A percentile compares a stretch with the other conserved stretches of the same genome.
phyloP scores from a whole-genome alignment of 2,113 vertebrate species.

The Chaetura pelagica region DNA sequence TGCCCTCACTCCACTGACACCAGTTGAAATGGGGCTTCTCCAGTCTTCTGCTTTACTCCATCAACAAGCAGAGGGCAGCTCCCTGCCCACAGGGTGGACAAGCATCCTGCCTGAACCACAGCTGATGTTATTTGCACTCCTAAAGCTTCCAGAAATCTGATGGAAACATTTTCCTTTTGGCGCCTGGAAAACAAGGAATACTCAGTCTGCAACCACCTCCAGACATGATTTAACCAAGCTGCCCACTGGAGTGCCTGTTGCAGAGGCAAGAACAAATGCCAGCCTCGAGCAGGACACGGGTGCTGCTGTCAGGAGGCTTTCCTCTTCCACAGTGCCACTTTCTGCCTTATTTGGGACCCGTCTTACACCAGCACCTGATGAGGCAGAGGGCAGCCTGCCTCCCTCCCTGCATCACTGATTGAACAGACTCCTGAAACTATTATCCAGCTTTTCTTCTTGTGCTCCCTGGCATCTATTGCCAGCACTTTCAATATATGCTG shows the following conservation, averaged over 20 bases:
- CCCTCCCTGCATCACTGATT: neutral
- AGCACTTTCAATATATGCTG: neutral
- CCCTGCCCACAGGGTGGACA: accelerated
- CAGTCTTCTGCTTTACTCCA: neutral
- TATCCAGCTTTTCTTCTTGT: neutral
- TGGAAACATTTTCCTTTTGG: accelerated
- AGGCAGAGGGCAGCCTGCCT: neutral
- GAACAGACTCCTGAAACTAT: neutral
- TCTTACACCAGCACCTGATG: no score
- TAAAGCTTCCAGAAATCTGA: neutral
- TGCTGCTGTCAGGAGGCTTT: accelerated
- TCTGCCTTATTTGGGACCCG: neutral
- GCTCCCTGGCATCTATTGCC: neutral
- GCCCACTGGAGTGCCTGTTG: accelerated
- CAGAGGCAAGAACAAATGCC: accelerated
- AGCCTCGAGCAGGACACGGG: accelerated
- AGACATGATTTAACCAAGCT: neutral
- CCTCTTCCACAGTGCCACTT: neutral
- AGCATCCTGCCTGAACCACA: neutral
- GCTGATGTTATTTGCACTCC: neutral
- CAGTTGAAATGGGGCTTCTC: neutral
- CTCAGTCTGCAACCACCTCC: neutral
- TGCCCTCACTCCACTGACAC: neutral
- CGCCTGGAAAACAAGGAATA: neutral
- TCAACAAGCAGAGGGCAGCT: neutral